Conservation (phyloP, 2,888 invertebrate genomes). For the Phymatocera aterrima region DNA sequence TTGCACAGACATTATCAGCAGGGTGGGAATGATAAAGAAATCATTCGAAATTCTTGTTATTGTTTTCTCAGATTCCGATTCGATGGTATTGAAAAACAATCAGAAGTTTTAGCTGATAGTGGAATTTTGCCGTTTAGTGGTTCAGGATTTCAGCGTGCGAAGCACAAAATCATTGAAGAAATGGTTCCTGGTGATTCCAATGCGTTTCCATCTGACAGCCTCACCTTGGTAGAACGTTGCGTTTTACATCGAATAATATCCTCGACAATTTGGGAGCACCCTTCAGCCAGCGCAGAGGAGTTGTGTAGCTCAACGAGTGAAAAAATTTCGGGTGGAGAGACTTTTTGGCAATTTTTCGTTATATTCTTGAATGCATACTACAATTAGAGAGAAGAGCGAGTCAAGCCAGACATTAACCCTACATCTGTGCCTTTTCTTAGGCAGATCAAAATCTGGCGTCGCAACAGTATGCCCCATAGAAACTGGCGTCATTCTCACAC, state of each 20-base stretch:
- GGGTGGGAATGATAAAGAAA: not conserved
- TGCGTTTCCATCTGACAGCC: conserved; percentile 57
- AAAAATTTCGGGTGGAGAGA: conserved; percentile 59
- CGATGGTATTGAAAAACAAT: conserved; percentile 62
- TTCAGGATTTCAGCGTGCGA: conserved; percentile 61
- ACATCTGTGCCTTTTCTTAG: conserved; percentile 50
- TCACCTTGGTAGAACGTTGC: conserved; percentile 63
- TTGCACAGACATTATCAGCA: conserved; percentile 51
- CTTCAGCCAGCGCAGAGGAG: conserved; percentile 49
- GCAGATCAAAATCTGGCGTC: conserved; percentile 57
- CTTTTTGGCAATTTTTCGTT: too few relatives aligned
- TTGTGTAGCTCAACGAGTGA: conserved; percentile 57
- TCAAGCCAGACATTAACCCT: not conserved
- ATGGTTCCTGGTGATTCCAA: conserved; percentile 60
- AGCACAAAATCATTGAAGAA: conserved; percentile 63
- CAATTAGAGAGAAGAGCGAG: not conserved
- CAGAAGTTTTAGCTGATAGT: conserved; percentile 51
- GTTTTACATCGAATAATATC: conserved; percentile 65
- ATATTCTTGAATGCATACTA: too few relatives aligned
- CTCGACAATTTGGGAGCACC: conserved; percentile 61
- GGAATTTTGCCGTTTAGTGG: conserved; percentile 62
- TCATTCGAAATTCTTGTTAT: not conserved
- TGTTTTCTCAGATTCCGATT: conserved; percentile 61
- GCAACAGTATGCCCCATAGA: conserved; percentile 80
- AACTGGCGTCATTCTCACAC: conserved; percentile 80